These are phyloP conservation scores for Andrena trimmerana DNA, from an alignment of 2,888 invertebrate species.

Conservation along the genomic window DNA sequence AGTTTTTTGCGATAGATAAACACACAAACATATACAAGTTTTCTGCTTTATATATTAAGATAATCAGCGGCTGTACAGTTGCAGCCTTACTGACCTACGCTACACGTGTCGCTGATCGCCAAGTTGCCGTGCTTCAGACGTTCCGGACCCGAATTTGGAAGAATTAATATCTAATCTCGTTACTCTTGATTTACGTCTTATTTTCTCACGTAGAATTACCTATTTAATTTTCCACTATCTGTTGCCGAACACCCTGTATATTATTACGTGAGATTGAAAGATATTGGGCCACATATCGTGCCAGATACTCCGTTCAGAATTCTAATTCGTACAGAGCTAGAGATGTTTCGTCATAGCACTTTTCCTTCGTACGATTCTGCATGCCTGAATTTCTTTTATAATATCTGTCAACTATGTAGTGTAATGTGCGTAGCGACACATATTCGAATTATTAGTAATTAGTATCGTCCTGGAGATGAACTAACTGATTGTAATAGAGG, in stretches of 20 bases:
- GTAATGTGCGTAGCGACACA: constrained; percentile 42
- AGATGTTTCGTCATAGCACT: constrained; percentile 53
- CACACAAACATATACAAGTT: too few relatives aligned
- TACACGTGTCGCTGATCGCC: too few relatives aligned
- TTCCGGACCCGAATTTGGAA: too few relatives aligned
- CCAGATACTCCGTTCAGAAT: constrained; percentile 11
- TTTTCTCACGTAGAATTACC: too few relatives aligned
- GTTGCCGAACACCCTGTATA: neutral
- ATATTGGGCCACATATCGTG: neutral
- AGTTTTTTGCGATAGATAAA: too few relatives aligned
- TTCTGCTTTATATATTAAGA: too few relatives aligned
- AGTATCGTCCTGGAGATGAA: constrained; percentile 50
- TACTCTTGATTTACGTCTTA: too few relatives aligned
- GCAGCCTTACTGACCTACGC: too few relatives aligned
- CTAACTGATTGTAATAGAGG: constrained; percentile 77
- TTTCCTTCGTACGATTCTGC: constrained; percentile 56
- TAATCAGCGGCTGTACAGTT: too few relatives aligned
- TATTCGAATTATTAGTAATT: constrained; percentile 34
- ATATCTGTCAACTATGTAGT: constrained; percentile 53
- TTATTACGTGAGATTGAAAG: constrained; percentile 6
- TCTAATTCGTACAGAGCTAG: constrained; percentile 19
- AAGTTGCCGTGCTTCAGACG: too few relatives aligned
- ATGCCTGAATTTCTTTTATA: constrained; percentile 52
- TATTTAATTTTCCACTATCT: too few relatives aligned
- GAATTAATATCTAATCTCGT: too few relatives aligned